Conservation (phyloP, 2,113 vertebrate species). For the Sceloporus undulatus region DNA sequence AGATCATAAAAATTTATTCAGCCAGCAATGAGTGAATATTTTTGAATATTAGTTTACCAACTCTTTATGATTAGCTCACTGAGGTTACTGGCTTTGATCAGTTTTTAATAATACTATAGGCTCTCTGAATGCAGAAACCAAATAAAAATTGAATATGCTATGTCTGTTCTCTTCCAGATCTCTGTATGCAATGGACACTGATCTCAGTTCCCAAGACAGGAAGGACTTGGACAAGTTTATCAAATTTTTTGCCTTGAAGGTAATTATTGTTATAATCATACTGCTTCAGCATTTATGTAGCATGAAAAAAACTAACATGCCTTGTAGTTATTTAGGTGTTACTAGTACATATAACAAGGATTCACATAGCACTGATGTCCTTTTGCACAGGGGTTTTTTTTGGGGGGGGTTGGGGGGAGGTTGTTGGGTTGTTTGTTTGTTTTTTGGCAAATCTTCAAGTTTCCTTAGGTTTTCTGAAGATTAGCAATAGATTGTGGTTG, state of each 20-base stretch:
- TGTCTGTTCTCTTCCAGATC: conserved; percentile 75
- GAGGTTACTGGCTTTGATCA: background rate
- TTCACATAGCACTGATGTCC: background rate
- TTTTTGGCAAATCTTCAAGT: too few species aligned
- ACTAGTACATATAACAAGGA: background rate
- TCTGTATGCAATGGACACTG: conserved; percentile 92
- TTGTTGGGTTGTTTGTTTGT: too few species aligned
- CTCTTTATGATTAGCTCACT: background rate
- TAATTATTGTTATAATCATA: conserved; percentile 67
- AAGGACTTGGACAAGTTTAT: conserved; percentile 99
- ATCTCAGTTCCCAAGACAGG: conserved; percentile 96
- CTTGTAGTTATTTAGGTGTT: background rate
- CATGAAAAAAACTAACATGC: background rate
- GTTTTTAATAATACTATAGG: background rate
- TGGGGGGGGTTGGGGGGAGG: too few species aligned
- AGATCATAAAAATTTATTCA: background rate
- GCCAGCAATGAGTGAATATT: background rate
- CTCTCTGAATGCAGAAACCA: conserved; percentile 27
- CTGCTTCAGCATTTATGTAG: conserved; percentile 34
- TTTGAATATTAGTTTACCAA: background rate
- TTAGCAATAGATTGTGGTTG: too few species aligned
- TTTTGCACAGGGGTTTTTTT: background rate
- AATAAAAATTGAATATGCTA: conserved; percentile 25
- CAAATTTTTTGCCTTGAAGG: conserved; percentile 99
- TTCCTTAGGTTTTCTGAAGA: conserved; percentile 5